Evolutionary conservation across 30 jellyfish, hydroid and myxozoan species (phyloP).

Genomic region (Chrysaora quinquecirrha): DNA sequence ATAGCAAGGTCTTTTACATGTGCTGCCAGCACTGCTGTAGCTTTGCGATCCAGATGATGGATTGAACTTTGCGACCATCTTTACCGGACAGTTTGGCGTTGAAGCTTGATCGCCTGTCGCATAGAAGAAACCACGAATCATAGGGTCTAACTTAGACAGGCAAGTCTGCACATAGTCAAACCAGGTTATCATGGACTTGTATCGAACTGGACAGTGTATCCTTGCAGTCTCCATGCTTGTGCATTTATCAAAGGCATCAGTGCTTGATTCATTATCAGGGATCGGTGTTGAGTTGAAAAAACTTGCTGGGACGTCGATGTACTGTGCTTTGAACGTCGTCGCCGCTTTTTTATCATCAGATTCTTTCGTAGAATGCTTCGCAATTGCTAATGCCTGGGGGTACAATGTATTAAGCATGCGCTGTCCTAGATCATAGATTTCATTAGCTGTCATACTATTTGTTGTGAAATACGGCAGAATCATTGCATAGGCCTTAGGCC

Average conservation of each 20-base stretch:
- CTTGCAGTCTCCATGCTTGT: slow-evolving; percentile 78
- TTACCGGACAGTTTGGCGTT: slow-evolving; percentile 94
- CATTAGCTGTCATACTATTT: slow-evolving; percentile 68
- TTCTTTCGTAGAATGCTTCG: slow-evolving; percentile 51
- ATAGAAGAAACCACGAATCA: slow-evolving; percentile 68
- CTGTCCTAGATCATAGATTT: slow-evolving; percentile 71
- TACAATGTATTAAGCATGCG: slow-evolving; percentile 64
- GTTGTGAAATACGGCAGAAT: slow-evolving; percentile 95
- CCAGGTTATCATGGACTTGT: slow-evolving; percentile 91
- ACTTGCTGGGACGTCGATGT: slow-evolving; percentile 55
- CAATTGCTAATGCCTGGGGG: slow-evolving; percentile 78
- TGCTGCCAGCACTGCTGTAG: slow-evolving; percentile 81
- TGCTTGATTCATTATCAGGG: slow-evolving; percentile 85
- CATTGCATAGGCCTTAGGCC: slow-evolving; percentile 80
- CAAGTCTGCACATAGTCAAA: slow-evolving; percentile 70
- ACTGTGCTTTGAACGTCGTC: slow-evolving; percentile 60
- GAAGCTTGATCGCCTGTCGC: slow-evolving; percentile 70
- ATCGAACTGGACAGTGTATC: slow-evolving; percentile 87
- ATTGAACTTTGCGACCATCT: slow-evolving; percentile 87
- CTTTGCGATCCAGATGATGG: slow-evolving; percentile 98
- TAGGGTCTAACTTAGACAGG: slow-evolving; percentile 76
- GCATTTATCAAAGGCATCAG: slow-evolving; percentile 79
- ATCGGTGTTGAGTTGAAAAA: slow-evolving; percentile 82
- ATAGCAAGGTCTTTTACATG: slow-evolving; percentile 74
- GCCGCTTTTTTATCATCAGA: slow-evolving; percentile 65